Evolutionary conservation across 2,113 vertebrate species (phyloP), one percentile per base, ranked within the genome.

Genomic region (Rostratula benghalensis): DNA sequence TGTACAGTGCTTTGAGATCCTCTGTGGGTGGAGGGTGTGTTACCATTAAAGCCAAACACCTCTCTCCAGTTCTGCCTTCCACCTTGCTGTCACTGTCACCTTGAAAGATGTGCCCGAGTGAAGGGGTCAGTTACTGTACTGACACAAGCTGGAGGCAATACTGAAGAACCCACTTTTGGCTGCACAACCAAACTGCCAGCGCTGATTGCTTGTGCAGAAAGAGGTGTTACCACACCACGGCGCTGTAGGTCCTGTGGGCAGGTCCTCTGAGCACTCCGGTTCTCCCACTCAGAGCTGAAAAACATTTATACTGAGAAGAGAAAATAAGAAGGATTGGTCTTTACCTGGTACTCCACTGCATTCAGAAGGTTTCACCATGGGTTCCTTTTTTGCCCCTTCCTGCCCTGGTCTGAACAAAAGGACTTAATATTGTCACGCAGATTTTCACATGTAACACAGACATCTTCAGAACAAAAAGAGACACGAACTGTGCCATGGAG

Each of bases 1-100:
- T 63, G 48, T 23, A 11, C 27, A 19, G 57, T 3, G 50, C 35
- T 74, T 41, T 76, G 65, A 75, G 37, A 50, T 39, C 21, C 56
- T 61, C 60, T 63, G 5, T 33, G 1, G 0, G 30, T 10, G 39
- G 25, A 77, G 71, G 68, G 41, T 35, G 25, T 0, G 2, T 11
- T 35, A 9, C 16, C 35, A 24, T 4, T 22, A 25, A 50, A 35
- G 51, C 79, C 63, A 67, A 77, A 51, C 37, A 10, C 28, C 22
- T 50, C 46, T 51, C 41, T n/a, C 14, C 63, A 45, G 60, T 27
- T 70, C 68, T 83, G 64, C 46, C 50, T 46, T 39, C 28, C 37
- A 31, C 59, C 45, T 70, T 17, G 50, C 56, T 63, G 63, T 35
- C 83, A 8, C 51, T 13, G 4, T 27, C 57, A 21, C 22, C 25